These are phyloP conservation scores for Sebastes kiyomatsui DNA, from an alignment of 2,797 vertebrate genomes.

Conservation along the genomic window DNA sequence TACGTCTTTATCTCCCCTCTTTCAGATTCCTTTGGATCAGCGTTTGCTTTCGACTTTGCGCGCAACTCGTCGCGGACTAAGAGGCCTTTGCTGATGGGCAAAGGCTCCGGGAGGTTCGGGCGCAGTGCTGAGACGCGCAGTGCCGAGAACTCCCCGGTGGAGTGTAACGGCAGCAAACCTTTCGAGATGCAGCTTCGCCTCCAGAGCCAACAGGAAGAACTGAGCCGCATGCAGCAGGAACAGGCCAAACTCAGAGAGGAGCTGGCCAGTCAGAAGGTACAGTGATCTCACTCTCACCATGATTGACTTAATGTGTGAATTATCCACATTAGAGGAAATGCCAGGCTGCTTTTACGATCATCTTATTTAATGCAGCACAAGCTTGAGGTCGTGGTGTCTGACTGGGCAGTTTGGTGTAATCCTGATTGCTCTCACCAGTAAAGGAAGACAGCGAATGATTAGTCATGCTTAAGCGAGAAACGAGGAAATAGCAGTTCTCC, in stretches of 20 bases:
- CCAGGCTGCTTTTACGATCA: background rate
- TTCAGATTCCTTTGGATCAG: constrained; percentile 84
- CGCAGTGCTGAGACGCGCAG: constrained; percentile 63
- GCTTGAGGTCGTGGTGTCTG: constrained; percentile 1
- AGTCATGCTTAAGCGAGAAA: constrained; percentile 42
- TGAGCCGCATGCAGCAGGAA: constrained; percentile 83
- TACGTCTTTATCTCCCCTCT: background rate
- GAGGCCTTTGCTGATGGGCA: constrained; percentile 81
- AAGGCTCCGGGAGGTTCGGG: constrained; percentile 70
- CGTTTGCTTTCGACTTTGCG: constrained; percentile 91
- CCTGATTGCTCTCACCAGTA: background rate
- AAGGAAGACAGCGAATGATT: constrained; percentile 45
- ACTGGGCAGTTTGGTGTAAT: background rate
- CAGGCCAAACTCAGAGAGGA: constrained; percentile 87
- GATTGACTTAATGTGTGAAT: background rate
- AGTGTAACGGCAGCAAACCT: constrained; percentile 80
- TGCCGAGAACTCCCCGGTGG: constrained; percentile 76
- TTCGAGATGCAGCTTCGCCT: constrained; percentile 84
- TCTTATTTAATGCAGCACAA: background rate
- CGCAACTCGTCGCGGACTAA: constrained; percentile 84
- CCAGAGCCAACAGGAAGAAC: constrained; percentile 91
- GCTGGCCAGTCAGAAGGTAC: constrained; percentile 89
- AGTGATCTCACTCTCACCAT: background rate
- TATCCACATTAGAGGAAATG: background rate
- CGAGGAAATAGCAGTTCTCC: constrained; percentile 43